Percentiles rank a stretch among this genome's conserved stretches.
phyloP scores from a whole-genome alignment of 2,797 vertebrate species.

The Galaxias olidus region DNA sequence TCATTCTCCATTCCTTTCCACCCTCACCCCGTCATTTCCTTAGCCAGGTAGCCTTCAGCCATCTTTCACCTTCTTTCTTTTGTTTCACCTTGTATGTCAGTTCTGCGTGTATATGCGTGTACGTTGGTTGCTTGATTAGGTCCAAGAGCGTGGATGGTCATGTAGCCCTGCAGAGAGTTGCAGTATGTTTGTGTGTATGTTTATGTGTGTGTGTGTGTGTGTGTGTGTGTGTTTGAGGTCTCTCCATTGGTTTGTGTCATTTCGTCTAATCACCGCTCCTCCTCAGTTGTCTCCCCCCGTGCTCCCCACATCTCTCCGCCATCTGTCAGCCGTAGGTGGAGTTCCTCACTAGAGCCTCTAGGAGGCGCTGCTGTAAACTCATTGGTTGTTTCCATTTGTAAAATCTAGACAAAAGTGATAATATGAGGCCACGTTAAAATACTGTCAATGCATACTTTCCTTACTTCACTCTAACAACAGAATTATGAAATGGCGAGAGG shows the following conservation, averaged over 20 bases:
- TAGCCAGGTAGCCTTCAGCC: constrained; percentile 43
- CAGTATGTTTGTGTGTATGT: background rate
- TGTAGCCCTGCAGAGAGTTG: background rate
- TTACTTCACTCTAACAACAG: constrained; percentile 9
- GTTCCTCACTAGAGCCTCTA: constrained; percentile 23
- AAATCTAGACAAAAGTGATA: constrained; percentile 28
- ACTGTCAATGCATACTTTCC: constrained; percentile 40
- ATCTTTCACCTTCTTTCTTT: constrained; percentile 50
- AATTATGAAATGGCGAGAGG: no score
- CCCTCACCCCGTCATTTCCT: constrained; percentile 54
- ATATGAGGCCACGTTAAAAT: constrained; percentile 17
- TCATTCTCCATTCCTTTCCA: constrained; percentile 50
- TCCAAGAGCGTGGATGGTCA: constrained; percentile 18
- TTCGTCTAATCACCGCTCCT: constrained; percentile 38
- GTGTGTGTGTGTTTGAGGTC: constrained; percentile 49
- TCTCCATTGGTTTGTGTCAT: constrained; percentile 61
- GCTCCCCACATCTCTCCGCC: constrained; percentile 39
- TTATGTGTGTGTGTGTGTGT: constrained; percentile 36
- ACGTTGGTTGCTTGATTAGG: constrained; percentile 23
- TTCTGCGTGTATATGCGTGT: constrained; percentile 56
- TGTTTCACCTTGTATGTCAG: constrained; percentile 62
- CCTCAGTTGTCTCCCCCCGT: constrained; percentile 67
- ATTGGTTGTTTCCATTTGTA: constrained; percentile 19
- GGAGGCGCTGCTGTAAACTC: constrained; percentile 28
- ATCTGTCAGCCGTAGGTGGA: constrained; percentile 48